These are phyloP conservation scores for Drosophila monieri DNA, from an alignment of 2,888 invertebrate species.

Conservation along the genomic window DNA sequence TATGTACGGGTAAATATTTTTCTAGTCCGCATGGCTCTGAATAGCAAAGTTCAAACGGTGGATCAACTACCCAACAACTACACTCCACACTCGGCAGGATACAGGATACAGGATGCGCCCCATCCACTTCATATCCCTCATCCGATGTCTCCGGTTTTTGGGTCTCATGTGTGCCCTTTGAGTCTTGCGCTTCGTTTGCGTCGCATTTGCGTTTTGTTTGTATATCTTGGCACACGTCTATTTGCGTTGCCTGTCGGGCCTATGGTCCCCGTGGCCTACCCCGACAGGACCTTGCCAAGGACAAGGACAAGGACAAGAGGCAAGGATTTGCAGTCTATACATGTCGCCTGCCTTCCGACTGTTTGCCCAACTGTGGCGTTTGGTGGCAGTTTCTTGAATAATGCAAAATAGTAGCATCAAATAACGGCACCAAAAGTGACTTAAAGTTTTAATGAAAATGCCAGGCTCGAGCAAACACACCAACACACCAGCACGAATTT, in stretches of 20 bases:
- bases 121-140: slow-evolving; percentile 7
- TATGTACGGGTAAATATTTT: slow-evolving; percentile 15
- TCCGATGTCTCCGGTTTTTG: slow-evolving; percentile 25
- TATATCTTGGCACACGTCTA: slow-evolving; percentile 51
- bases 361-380: slow-evolving; percentile 52
- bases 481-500: neutral
- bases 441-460: slow-evolving; percentile 77
- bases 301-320: slow-evolving; percentile 34
- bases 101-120: slow-evolving; percentile 6
- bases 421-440: slow-evolving; percentile 69
- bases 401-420: slow-evolving; percentile 70
- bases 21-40: slow-evolving; percentile 15
- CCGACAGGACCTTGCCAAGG: slow-evolving; percentile 14
- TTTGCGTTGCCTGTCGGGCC: slow-evolving; percentile 56
- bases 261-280: slow-evolving; percentile 5
- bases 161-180: slow-evolving; percentile 40
- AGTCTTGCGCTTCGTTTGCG: slow-evolving; percentile 33
- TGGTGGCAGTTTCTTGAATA: slow-evolving; percentile 63
- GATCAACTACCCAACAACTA: slow-evolving; percentile 36
- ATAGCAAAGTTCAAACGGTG: slow-evolving; percentile 59
- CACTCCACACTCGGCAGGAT: neutral
- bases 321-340: slow-evolving; percentile 36
- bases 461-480: slow-evolving; percentile 36
- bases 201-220: slow-evolving; percentile 35
- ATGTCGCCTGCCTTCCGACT: slow-evolving; percentile 11